These are phyloP conservation scores for Pinctada fucata DNA, from an alignment of 2,888 invertebrate species.

Conservation along the genomic window DNA sequence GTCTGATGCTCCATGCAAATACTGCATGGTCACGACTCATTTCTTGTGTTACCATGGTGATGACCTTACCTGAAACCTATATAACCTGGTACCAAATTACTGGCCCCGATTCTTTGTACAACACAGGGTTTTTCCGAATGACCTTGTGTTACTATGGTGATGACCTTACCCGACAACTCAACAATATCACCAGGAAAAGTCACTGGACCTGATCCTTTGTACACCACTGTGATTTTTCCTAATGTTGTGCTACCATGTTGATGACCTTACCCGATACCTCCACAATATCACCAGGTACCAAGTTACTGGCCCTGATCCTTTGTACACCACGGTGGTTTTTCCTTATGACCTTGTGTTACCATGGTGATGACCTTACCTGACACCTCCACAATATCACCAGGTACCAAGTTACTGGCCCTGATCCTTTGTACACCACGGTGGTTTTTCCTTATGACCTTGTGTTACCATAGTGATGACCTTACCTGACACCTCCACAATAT, in stretches of 20 bases:
- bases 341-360: constrained; percentile 99
- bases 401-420: constrained; percentile 97
- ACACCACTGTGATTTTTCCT: constrained; percentile 97
- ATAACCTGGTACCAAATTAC: constrained; percentile 99
- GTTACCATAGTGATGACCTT: constrained; percentile 25
- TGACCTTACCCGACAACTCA: constrained; percentile 86
- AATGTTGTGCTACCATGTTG: constrained; percentile 81
- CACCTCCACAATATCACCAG: constrained; percentile 98
- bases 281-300: constrained; percentile 99
- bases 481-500: constrained; percentile 95
- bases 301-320: constrained; percentile 97
- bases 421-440: constrained; percentile 98
- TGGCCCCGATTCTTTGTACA: constrained; percentile 97
- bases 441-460: constrained; percentile 94
- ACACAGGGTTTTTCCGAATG: constrained; percentile 93
- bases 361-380: constrained; percentile 85
- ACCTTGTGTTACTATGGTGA: constrained; percentile 99
- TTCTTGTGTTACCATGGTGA: constrained; percentile 81
- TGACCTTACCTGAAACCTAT: constrained; percentile 87
- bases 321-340: constrained; percentile 97
- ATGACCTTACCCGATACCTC: constrained; percentile 86
- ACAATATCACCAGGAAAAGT: constrained; percentile 99
- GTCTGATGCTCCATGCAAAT: constrained; percentile 73
- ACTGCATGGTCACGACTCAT: constrained; percentile 96
- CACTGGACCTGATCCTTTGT: constrained; percentile 97